Conservation (phyloP, 2,888 invertebrate species). For the Salpingus planirostris region DNA sequence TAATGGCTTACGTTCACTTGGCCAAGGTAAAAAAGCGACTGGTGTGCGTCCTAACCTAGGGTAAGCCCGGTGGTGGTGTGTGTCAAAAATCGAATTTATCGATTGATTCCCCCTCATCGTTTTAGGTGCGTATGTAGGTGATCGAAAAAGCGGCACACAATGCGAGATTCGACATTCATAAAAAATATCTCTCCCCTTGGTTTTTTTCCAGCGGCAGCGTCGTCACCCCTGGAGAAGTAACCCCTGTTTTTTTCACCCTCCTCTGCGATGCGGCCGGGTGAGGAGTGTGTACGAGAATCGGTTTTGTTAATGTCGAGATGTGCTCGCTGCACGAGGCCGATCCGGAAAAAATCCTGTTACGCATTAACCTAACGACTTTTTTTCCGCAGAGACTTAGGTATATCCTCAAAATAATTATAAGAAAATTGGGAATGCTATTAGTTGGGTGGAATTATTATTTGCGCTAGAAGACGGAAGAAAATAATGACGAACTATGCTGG, state of each 20-base stretch:
- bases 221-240: slow-evolving; percentile 30
- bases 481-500: too few relatives aligned
- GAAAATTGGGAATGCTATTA: too few relatives aligned
- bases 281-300: slow-evolving; percentile 27
- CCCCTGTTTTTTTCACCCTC: slow-evolving; percentile 25
- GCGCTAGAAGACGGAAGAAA: too few relatives aligned
- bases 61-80: slow-evolving; percentile 19
- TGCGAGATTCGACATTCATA: slow-evolving; percentile 39
- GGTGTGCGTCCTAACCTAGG: slow-evolving; percentile 36
- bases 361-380: too few relatives aligned
- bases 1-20: slow-evolving; percentile 22
- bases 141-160: slow-evolving; percentile 37
- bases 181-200: slow-evolving; percentile 37
- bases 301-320: slow-evolving; percentile 20
- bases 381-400: too few relatives aligned
- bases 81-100: slow-evolving; percentile 39
- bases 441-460: too few relatives aligned
- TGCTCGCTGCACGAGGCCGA: too few relatives aligned
- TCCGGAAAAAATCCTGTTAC: too few relatives aligned
- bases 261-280: slow-evolving; percentile 22
- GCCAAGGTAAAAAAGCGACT: slow-evolving; percentile 36
- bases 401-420: too few relatives aligned
- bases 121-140: too few relatives aligned
- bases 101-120: slow-evolving; percentile 35
- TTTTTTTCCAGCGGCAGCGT: too few relatives aligned